A percentile compares a stretch with the other conserved stretches of the same genome.
Conservation (phyloP, 2,888 invertebrate species). For the Anorthoa munda region DNA sequence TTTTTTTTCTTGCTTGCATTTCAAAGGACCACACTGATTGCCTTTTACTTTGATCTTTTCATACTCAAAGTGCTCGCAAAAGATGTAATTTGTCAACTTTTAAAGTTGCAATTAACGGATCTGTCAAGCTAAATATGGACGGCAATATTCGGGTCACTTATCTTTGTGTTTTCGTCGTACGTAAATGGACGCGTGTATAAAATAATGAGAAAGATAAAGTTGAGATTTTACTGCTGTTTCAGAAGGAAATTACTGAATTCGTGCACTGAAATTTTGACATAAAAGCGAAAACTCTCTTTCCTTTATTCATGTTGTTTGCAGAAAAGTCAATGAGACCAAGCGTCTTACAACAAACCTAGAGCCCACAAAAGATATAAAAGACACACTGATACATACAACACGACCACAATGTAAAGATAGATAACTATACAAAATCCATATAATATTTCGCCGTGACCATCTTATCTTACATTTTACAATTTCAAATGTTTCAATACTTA, state of each 20-base stretch:
- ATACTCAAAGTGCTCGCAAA: slow-evolving; percentile 48
- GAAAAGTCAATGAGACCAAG: not conserved
- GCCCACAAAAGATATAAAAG: not conserved
- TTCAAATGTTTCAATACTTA: slow-evolving; percentile 73
- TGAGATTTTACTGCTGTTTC: slow-evolving; percentile 31
- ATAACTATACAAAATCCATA: slow-evolving; percentile 10
- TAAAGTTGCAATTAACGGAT: slow-evolving; percentile 52
- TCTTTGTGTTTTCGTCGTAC: slow-evolving; percentile 37
- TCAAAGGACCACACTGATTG: slow-evolving; percentile 60
- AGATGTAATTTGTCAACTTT: slow-evolving; percentile 61
- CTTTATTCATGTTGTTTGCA: not conserved
- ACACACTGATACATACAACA: slow-evolving; percentile 12
- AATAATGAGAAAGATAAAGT: slow-evolving; percentile 33
- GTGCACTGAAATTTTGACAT: not conserved
- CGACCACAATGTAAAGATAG: slow-evolving; percentile 31
- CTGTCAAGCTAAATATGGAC: slow-evolving; percentile 48
- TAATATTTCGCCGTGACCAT: slow-evolving; percentile 53
- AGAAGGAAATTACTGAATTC: slow-evolving; percentile 23
- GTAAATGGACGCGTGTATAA: slow-evolving; percentile 22
- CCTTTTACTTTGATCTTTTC: slow-evolving; percentile 61
- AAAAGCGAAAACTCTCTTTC: not conserved
- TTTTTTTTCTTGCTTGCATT: slow-evolving; percentile 45
- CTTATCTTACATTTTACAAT: slow-evolving; percentile 69
- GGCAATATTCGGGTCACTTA: slow-evolving; percentile 54
- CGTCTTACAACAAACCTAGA: not conserved